Evolutionary conservation across 2,113 vertebrate genomes (phyloP).

Genomic region (Gracilinanus agilis): DNA sequence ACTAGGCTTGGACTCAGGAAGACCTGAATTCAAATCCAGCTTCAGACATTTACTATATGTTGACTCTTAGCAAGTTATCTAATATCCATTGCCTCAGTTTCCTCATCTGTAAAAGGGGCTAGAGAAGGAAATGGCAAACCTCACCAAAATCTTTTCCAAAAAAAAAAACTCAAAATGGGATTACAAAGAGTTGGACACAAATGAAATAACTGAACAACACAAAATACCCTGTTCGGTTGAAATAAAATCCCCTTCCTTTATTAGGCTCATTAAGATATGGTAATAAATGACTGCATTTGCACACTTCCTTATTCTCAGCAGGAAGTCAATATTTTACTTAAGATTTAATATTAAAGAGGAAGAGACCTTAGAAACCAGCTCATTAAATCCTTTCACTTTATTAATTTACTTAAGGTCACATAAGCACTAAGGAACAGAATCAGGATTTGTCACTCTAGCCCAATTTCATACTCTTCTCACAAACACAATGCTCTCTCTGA

Average conservation of each 20-base stretch:
- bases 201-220: not conserved
- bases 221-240: not conserved
- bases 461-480: not conserved
- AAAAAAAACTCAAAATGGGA: not conserved
- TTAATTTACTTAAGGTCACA: too few relatives aligned
- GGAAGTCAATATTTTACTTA: not conserved
- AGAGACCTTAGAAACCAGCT: too few relatives aligned
- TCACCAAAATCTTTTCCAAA: too few relatives aligned
- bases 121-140: not conserved
- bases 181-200: not conserved
- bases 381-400: too few relatives aligned
- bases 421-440: not conserved
- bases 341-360: too few relatives aligned
- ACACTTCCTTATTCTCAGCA: constrained; percentile 2
- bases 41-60: not conserved
- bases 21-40: not conserved
- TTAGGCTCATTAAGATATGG: not conserved
- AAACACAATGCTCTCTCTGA: not conserved
- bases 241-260: constrained; percentile 8
- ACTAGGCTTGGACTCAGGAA: not conserved
- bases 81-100: not conserved
- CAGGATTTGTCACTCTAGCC: not conserved
- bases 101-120: not conserved
- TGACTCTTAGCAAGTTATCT: not conserved
- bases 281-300: not conserved